These are phyloP conservation scores for Orchestes rusci DNA, from an alignment of 2,888 invertebrate genomes.

Conservation along the genomic window DNA sequence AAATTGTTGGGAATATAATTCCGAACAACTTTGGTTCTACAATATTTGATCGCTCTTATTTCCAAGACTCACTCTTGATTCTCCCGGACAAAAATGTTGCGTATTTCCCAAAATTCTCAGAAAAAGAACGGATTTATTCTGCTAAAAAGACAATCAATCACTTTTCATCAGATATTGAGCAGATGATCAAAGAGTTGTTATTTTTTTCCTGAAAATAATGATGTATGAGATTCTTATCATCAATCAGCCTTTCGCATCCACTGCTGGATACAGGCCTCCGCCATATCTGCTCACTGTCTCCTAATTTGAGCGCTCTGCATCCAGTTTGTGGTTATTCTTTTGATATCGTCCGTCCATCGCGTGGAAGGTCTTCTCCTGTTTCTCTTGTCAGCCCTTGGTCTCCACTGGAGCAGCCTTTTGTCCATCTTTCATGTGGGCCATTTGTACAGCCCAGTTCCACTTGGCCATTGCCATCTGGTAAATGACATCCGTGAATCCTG, in stretches of 20 bases:
- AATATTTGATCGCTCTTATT: no score
- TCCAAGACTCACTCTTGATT: no score
- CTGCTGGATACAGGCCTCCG: constrained; percentile 3
- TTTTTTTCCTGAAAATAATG: background rate
- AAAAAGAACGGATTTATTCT: no score
- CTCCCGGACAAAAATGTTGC: no score
- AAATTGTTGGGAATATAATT: no score
- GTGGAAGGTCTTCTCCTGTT: constrained; percentile 4
- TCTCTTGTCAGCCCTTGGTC: background rate
- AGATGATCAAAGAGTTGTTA: background rate
- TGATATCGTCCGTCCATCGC: constrained; percentile 3
- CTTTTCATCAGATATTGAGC: background rate
- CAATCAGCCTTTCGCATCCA: constrained; percentile 2
- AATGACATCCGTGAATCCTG: background rate
- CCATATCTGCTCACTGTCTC: background rate
- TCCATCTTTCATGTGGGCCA: background rate
- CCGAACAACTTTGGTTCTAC: no score
- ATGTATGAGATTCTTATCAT: constrained; percentile 1
- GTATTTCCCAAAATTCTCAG: no score
- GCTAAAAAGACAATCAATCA: no score
- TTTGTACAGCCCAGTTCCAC: constrained; percentile 1
- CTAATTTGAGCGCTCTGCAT: constrained; percentile 8
- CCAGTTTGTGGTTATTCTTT: constrained; percentile 4
- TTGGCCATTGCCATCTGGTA: background rate
- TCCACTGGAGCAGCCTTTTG: background rate